phyloP scores from a whole-genome alignment of 2,888 invertebrate species.

The Lasioglossum leucozonium region DNA sequence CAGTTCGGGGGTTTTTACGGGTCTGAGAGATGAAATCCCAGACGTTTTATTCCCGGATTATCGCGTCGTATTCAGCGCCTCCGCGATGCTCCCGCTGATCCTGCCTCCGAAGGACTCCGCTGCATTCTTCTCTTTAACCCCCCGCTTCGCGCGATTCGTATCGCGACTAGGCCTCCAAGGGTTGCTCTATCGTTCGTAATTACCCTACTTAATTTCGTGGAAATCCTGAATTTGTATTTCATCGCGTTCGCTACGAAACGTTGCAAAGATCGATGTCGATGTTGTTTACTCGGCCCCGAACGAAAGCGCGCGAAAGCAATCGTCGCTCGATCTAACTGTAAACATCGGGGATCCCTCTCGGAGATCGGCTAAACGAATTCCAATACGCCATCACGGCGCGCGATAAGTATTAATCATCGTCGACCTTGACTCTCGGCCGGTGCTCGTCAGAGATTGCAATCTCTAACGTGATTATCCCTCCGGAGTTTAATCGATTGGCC shows the following conservation, averaged over 20 bases:
- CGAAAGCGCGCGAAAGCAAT: neutral
- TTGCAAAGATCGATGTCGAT: too few species aligned
- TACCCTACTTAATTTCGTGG: too few species aligned
- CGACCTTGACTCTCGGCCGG: conserved; percentile 43
- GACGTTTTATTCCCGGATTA: conserved; percentile 57
- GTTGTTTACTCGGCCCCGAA: neutral
- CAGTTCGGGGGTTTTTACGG: conserved; percentile 52
- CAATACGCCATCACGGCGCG: conserved; percentile 28
- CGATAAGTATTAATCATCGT: conserved; percentile 35
- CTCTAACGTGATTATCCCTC: conserved; percentile 53
- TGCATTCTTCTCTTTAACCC: neutral
- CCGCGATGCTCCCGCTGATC: neutral
- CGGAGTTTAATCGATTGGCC: conserved; percentile 51
- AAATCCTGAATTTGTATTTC: neutral
- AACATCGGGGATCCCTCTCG: conserved; percentile 21
- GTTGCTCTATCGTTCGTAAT: neutral
- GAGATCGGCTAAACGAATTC: conserved; percentile 39
- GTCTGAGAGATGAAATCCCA: conserved; percentile 50
- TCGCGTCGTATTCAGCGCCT: conserved; percentile 35
- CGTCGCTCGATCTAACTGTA: conserved; percentile 18
- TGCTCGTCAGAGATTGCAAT: conserved; percentile 50
- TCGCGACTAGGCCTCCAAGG: neutral
- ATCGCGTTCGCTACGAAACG: too few species aligned
- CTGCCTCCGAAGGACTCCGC: neutral
- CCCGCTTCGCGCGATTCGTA: neutral